Evolutionary conservation across 2,888 invertebrate species (phyloP).

Genomic region (Heliconius ethilla): DNA sequence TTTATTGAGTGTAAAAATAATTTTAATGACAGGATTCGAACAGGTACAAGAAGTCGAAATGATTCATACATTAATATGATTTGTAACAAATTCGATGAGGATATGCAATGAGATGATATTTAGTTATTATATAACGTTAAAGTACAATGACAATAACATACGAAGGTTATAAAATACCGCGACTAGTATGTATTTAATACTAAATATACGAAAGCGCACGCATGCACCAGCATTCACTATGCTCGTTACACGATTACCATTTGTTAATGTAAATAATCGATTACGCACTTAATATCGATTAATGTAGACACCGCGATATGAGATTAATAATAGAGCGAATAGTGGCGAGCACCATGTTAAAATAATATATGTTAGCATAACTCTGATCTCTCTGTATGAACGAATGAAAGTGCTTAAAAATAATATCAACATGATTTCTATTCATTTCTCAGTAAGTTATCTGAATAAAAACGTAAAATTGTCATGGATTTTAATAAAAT

Average conservation of each 20-base stretch:
- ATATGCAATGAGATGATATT: conserved; percentile 46
- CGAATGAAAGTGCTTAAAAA: background rate
- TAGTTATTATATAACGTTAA: conserved; percentile 42
- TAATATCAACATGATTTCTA: background rate
- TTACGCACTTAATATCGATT: conserved; percentile 11
- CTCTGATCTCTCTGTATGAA: background rate
- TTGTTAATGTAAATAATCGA: conserved; percentile 14
- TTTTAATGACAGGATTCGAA: conserved; percentile 49
- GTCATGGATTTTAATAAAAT: conserved; percentile 63
- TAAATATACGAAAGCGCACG: conserved; percentile 48
- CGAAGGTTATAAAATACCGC: conserved; percentile 46
- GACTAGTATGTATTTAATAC: conserved; percentile 51
- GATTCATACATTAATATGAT: conserved; percentile 20
- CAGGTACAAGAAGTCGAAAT: conserved; percentile 51
- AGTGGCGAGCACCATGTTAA: conserved; percentile 12
- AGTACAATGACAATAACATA: conserved; percentile 37
- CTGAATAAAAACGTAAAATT: conserved; percentile 42
- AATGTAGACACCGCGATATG: conserved; percentile 33
- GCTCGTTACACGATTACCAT: conserved; percentile 27
- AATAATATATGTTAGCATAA: background rate
- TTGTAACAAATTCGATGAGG: conserved; percentile 46
- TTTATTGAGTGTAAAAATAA: conserved; percentile 52
- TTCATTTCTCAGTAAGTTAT: background rate
- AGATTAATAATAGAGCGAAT: conserved; percentile 5
- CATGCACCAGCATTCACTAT: conserved; percentile 44